These are phyloP conservation scores for Hippoglossus hippoglossus DNA, from an alignment of 2,797 vertebrate species.

Conservation along the genomic window DNA sequence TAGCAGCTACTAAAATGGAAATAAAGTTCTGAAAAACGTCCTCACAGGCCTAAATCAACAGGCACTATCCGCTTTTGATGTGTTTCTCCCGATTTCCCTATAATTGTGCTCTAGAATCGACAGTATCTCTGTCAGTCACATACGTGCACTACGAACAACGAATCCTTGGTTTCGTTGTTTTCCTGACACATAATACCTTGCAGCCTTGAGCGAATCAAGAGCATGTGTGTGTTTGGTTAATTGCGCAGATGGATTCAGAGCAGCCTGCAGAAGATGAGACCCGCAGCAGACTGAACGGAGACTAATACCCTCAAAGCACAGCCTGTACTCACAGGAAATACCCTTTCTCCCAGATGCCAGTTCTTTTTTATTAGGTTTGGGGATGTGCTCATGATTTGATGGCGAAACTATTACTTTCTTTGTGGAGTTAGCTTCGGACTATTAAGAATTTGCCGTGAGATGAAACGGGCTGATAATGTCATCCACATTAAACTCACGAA, in stretches of 20 bases:
- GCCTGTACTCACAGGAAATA: conserved; percentile 75
- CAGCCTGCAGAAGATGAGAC: conserved; percentile 45
- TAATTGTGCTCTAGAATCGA: conserved; percentile 38
- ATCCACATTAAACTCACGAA: conserved; percentile 21
- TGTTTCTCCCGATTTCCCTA: conserved; percentile 44
- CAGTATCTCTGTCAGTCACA: conserved; percentile 23
- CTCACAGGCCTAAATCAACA: conserved; percentile 42
- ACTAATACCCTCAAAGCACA: conserved; percentile 53
- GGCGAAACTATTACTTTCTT: conserved; percentile 53
- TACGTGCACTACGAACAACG: conserved; percentile 30
- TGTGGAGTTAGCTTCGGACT: conserved; percentile 33
- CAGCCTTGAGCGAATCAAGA: conserved; percentile 54
- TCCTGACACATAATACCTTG: conserved; percentile 36
- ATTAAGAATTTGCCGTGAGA: conserved; percentile 33
- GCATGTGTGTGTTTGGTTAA: conserved; percentile 59
- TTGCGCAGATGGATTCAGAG: conserved; percentile 43
- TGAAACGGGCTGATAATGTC: conserved; percentile 34
- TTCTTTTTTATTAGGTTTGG: conserved; percentile 63
- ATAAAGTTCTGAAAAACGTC: conserved; percentile 34
- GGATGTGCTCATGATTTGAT: conserved; percentile 50
- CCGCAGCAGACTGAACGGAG: conserved; percentile 37
- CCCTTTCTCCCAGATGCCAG: conserved; percentile 65
- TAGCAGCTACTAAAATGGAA: conserved; percentile 30
- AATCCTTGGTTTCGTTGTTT: conserved; percentile 55
- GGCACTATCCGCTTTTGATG: conserved; percentile 63